Evolutionary conservation across 2,797 vertebrate genomes (phyloP), one percentile per base, ranked within the genome.

Genomic region (Carapus acus): DNA sequence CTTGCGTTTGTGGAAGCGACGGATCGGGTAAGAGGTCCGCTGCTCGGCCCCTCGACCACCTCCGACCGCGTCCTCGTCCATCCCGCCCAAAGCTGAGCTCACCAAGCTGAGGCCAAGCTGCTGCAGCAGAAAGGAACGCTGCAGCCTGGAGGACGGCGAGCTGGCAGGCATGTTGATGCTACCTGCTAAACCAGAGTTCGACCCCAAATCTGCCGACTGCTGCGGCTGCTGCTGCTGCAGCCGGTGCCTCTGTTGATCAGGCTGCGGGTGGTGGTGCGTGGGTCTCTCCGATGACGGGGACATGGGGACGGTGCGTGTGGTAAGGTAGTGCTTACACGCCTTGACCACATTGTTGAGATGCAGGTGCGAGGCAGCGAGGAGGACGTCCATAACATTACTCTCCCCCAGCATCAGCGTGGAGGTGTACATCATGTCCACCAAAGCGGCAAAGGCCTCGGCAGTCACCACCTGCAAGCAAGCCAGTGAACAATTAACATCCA

Each of bases 391-490:
- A 31, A 99, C 95, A 0, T 98, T 98, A 83, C 95, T 99, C 78
- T 97, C 94, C 8, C 95, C 94, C 2, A 98, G 90, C 91, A 96
- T 96, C 9, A 98, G 88, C 0, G 94, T 97, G n/a, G 96, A 99
- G 0, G 94, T 97, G 56, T 99, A 99, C 95, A 99, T 98, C 95
- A 98, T 98, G 83, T 99, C 95, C 56, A 99, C 90, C 47, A 98
- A 88, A 0, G 94, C 94, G 0, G 94, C 92, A 40, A 98, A 99
- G 2, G 96, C 96, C 78, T 99, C 96, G 0, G 94, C 90, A 0
- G 96, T 98, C 78, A 99, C 96, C 62, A 99, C 96, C 86, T 87
- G 73, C 27, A 67, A 31, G 18, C 1, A 7, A 20, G 13, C 1
- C 24, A 27, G 8, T 8, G 24, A 27, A 5, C 5, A 5, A 8